Evolutionary conservation across 2,888 invertebrate genomes (phyloP).

Genomic region (Andricus curvator): DNA sequence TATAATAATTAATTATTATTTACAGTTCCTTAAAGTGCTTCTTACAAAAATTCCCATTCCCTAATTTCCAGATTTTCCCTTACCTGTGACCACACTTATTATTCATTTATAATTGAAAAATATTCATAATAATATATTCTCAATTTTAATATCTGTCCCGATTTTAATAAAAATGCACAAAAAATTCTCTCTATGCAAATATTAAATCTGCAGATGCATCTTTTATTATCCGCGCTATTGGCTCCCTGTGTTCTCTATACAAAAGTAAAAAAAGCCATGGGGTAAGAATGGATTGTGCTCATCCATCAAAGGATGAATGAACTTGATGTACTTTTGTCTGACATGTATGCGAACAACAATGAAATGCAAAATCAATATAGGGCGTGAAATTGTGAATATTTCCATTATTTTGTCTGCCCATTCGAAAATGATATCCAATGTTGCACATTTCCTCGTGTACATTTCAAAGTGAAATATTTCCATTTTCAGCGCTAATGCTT

Average conservation of each 20-base stretch:
- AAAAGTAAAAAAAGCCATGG: neutral
- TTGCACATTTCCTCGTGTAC: neutral
- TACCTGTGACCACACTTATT: too few species aligned
- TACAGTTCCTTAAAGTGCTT: too few species aligned
- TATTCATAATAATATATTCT: too few species aligned
- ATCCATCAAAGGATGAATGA: constrained; percentile 38
- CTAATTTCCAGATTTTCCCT: too few species aligned
- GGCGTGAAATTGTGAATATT: constrained; percentile 6
- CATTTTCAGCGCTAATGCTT: neutral
- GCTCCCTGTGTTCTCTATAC: neutral
- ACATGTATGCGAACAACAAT: constrained; percentile 21
- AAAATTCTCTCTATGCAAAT: neutral
- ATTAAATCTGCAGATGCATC: neutral
- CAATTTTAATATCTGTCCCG: too few species aligned
- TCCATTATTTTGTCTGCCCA: neutral
- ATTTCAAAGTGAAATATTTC: neutral
- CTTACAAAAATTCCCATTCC: too few species aligned
- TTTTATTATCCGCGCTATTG: neutral
- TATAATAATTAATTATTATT: too few species aligned
- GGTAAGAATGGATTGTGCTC: constrained; percentile 24
- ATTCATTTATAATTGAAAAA: too few species aligned
- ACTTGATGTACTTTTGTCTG: constrained; percentile 13
- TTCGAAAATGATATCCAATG: neutral
- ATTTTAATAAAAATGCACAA: neutral
- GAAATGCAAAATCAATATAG: constrained; percentile 19